Evolutionary conservation across 2,113 vertebrate species (phyloP).

Genomic region (Micromys minutus): DNA sequence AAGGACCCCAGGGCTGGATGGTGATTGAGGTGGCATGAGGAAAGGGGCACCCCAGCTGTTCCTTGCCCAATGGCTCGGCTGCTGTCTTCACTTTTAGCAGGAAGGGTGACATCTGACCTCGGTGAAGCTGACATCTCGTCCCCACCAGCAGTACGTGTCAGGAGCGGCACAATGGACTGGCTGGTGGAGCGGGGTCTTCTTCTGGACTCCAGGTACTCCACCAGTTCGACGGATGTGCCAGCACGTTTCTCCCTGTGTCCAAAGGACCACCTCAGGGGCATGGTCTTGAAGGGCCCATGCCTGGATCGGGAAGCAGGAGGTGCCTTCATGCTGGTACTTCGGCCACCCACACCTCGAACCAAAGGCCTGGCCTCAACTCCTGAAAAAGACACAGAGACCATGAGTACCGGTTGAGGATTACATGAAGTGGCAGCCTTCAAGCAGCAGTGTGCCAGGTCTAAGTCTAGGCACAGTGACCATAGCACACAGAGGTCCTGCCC

Average conservation of each 20-base stretch:
- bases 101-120: not conserved
- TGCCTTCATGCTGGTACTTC: slow-evolving; percentile 89
- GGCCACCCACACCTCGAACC: slow-evolving; percentile 85
- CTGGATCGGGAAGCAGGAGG: slow-evolving; percentile 80
- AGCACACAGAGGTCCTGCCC: fast-evolving
- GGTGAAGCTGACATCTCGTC: not conserved
- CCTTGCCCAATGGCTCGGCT: slow-evolving; percentile 56
- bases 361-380: slow-evolving; percentile 85
- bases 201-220: slow-evolving; percentile 93
- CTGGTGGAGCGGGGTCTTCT: slow-evolving; percentile 90
- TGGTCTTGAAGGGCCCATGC: slow-evolving; percentile 84
- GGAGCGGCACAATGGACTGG: slow-evolving; percentile 88
- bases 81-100: slow-evolving; percentile 65
- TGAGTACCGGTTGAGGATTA: not conserved
- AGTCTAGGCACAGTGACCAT: not conserved
- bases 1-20: slow-evolving; percentile 50
- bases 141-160: slow-evolving; percentile 78
- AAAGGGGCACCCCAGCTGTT: slow-evolving; percentile 32
- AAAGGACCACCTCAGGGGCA: slow-evolving; percentile 90
- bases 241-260: slow-evolving; percentile 84
- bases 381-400: slow-evolving; percentile 66
- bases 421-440: fast-evolving
- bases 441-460: fast-evolving
- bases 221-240: slow-evolving; percentile 85
- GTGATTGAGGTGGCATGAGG: slow-evolving; percentile 74